Evolutionary conservation across 2,888 invertebrate genomes (phyloP).

Genomic region (Exocentrus adspersus): DNA sequence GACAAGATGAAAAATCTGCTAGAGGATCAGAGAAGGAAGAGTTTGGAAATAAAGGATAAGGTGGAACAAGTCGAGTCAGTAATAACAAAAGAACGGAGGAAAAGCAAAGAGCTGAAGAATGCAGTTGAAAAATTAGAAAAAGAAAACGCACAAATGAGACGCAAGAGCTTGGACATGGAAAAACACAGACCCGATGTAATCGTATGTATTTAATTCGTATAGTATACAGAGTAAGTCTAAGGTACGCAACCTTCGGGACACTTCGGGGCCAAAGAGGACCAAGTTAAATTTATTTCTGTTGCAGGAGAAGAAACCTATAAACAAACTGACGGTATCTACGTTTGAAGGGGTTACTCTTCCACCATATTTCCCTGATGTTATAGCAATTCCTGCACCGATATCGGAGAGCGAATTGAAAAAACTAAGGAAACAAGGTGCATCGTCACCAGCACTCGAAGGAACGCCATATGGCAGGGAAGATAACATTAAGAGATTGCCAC

Average conservation of each 20-base stretch:
- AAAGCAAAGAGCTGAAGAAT: conserved; percentile 47
- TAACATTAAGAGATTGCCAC: conserved; percentile 62
- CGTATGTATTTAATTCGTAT: background rate
- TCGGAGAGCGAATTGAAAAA: conserved; percentile 43
- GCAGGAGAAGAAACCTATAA: conserved; percentile 5
- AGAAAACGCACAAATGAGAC: conserved; percentile 19
- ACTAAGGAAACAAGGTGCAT: conserved; percentile 34
- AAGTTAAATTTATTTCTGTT: background rate
- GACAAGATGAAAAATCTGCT: conserved; percentile 42
- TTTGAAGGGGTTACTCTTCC: conserved; percentile 41
- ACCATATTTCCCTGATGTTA: conserved; percentile 39
- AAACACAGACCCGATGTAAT: background rate
- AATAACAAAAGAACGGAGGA: conserved; percentile 45
- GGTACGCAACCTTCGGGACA: no score
- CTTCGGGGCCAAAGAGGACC: no score
- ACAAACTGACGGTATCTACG: conserved; percentile 40
- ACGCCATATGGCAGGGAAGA: conserved; percentile 29
- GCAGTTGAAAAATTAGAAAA: conserved; percentile 20
- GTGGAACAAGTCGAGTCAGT: conserved; percentile 48
- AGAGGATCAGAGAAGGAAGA: conserved; percentile 44
- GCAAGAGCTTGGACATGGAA: background rate
- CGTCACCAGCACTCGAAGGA: background rate
- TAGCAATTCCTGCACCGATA: conserved; percentile 44
- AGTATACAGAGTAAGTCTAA: background rate
- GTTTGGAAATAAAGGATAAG: conserved; percentile 46